A percentile compares a stretch with the other conserved stretches of the same genome.
These are phyloP conservation scores for Colossoma macropomum DNA, from an alignment of 2,113 vertebrate genomes.

Conservation along the genomic window DNA sequence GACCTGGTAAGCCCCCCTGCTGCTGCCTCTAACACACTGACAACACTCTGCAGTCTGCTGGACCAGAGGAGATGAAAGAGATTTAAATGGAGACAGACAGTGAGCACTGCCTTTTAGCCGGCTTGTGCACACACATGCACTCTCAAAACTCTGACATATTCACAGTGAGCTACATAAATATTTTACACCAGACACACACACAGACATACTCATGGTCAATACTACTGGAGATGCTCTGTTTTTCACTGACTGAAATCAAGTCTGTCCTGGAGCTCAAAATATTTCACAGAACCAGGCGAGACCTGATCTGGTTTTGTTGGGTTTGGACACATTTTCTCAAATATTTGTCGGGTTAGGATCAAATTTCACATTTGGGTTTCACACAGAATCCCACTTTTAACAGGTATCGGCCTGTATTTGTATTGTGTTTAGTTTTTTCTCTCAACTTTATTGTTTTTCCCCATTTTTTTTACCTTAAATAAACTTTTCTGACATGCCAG, in stretches of 20 bases:
- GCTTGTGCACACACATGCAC: not conserved
- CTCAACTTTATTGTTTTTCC: too few species aligned
- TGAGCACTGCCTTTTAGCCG: slow-evolving; percentile 34
- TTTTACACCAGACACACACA: not conserved
- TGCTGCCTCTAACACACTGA: not conserved
- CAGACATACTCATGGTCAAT: not conserved
- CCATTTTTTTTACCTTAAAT: too few species aligned
- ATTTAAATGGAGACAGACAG: slow-evolving; percentile 57
- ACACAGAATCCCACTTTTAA: too few species aligned
- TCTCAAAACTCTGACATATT: not conserved
- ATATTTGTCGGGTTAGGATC: too few species aligned
- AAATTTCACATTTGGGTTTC: too few species aligned
- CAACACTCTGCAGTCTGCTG: slow-evolving; percentile 13
- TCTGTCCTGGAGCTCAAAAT: not conserved
- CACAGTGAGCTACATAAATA: not conserved
- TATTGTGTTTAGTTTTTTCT: too few species aligned
- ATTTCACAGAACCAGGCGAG: too few species aligned
- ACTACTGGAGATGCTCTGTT: not conserved
- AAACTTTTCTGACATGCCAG: too few species aligned
- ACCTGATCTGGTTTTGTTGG: too few species aligned
- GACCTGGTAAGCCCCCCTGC: not conserved
- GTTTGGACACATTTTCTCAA: too few species aligned
- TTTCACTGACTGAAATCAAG: not conserved
- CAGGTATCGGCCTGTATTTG: too few species aligned
- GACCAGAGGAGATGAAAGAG: slow-evolving; percentile 43